Evolutionary conservation across 2,888 invertebrate genomes (phyloP).

Genomic region (Carterocephalus palaemon): DNA sequence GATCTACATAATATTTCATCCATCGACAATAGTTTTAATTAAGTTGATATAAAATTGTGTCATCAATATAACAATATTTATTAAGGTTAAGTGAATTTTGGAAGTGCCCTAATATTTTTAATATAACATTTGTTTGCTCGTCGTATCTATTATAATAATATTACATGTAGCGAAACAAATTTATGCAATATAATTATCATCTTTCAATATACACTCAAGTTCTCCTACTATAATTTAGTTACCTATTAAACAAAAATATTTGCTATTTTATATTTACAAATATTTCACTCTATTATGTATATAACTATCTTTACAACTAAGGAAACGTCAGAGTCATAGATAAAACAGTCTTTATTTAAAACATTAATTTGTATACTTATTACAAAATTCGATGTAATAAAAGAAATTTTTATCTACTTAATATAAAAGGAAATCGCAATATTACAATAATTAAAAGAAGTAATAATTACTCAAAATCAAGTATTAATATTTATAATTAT

Average conservation of each 20-base stretch:
- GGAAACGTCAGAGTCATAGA: conserved; percentile 34
- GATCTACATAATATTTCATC: no score
- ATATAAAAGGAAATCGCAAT: no score
- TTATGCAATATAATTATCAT: background rate
- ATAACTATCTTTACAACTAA: conserved; percentile 36
- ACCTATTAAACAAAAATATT: conserved; percentile 30
- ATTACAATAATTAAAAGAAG: no score
- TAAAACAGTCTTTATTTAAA: conserved; percentile 21
- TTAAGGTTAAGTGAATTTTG: conserved; percentile 3
- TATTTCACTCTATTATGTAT: conserved; percentile 17
- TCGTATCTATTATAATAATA: background rate
- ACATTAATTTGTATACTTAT: conserved; percentile 5
- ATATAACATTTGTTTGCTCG: no score
- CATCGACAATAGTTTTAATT: no score
- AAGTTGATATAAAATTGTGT: no score
- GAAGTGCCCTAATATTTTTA: conserved; percentile 18
- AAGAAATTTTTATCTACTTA: conserved; percentile 1
- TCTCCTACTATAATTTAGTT: conserved; percentile 25
- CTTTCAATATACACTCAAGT: conserved; percentile 2
- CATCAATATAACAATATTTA: no score
- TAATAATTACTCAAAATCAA: no score
- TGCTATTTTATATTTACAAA: conserved; percentile 24
- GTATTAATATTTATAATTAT: no score
- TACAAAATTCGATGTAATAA: conserved; percentile 11
- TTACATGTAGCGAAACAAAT: conserved; percentile 1